Evolutionary conservation across 2,888 invertebrate genomes (phyloP).

Genomic region (Tachystola acroxantha): DNA sequence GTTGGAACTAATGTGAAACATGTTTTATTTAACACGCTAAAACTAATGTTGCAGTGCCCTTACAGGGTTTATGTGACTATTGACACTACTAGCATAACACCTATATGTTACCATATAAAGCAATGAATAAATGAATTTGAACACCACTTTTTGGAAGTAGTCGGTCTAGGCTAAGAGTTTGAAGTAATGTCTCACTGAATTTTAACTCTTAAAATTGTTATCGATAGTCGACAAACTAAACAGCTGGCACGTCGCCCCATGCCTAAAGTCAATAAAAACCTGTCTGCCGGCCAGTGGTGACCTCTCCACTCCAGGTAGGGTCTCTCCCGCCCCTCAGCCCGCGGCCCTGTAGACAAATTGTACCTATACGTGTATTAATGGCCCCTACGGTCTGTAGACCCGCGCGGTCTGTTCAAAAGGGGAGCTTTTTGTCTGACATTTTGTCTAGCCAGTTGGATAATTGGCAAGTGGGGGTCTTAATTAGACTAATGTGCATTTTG

Average conservation of each 20-base stretch:
- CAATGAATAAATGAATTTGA: too few species aligned
- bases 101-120: too few species aligned
- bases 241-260: constrained; percentile 33
- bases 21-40: too few species aligned
- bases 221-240: constrained; percentile 22
- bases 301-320: constrained; percentile 56
- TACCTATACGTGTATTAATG: constrained; percentile 20
- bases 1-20: too few species aligned
- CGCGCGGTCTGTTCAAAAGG: constrained; percentile 14
- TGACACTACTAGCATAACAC: too few species aligned
- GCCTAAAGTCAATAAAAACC: constrained; percentile 54
- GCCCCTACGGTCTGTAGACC: constrained; percentile 21
- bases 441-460: constrained; percentile 8
- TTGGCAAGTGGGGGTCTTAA: constrained; percentile 1
- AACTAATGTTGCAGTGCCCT: too few species aligned
- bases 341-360: constrained; percentile 27
- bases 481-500: neutral
- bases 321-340: constrained; percentile 5
- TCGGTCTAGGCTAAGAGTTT: too few species aligned
- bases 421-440: constrained; percentile 14
- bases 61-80: too few species aligned
- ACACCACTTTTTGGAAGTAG: too few species aligned
- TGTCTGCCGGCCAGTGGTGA: constrained; percentile 56
- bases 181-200: too few species aligned
- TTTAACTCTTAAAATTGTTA: too few species aligned